Evolutionary conservation across 2,888 invertebrate species (phyloP), one percentile per base, ranked within the genome.

Genomic region (Conus canariensis): DNA sequence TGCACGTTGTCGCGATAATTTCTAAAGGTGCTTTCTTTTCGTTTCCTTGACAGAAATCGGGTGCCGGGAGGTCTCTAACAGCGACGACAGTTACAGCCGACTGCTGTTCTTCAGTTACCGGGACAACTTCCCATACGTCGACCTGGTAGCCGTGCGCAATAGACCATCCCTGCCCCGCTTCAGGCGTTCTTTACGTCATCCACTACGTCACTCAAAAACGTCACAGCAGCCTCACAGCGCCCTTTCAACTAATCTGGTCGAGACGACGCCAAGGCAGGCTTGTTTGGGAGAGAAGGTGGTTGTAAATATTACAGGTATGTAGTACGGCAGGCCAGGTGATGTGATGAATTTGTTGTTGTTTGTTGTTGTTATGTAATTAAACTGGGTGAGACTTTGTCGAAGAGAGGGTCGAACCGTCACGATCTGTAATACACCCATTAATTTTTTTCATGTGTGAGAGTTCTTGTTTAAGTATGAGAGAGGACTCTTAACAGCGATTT

Each of bases 81-180:
- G 58, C 74, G 58, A 22, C 58, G 16, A 45, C 22, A 64, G 70
- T 12, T 25, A 30, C 25, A 10, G 80, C 1, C 59, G 83, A 56
- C 89, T 85, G 30, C 70, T 70, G 85, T 64, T 56, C 83, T 7
- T 74, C 30, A 58, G 56, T 12, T 70, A 67, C 19, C 22, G 58
- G 16, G 87, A 87, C 87, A 87, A 87, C 58, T 87, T 74, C 64
- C 87, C 87, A 30, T 87, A 87, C 74, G 74, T 87, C 10, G 87
- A 87, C 58, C 56, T 74, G 56, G 64, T 58, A 16, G 64, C 87
- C 16, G 56, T 74, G n/a, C 74, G 87, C 30, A 58, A 7, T 19
- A 10, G 77, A 22, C 19, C 56, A 6, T 56, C 82, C 22, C 22
- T 25, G 22, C 22, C 83, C 22, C 59, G 85, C 14, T 60, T 64